Evolutionary conservation across 1,140 invertebrate species (phyloP), one percentile per base, ranked within the genome.

Genomic region (Drosophila orena): DNA sequence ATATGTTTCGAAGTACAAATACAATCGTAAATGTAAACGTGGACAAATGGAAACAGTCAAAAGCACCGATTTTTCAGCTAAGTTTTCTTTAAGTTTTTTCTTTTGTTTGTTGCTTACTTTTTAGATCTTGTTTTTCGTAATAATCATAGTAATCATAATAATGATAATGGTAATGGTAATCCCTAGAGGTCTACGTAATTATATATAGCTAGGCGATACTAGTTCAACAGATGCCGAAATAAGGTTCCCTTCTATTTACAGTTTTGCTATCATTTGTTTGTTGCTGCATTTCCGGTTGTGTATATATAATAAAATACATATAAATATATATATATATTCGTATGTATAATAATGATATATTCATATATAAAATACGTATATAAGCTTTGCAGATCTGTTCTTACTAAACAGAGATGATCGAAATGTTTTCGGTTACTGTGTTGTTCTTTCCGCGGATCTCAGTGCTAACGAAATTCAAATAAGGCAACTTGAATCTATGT

Each of bases 11-110:
- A 70, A 90, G 86, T 90, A 90, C 81, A 86, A 91, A 90, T 90
- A 81, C 79, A 75, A 83, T 81, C 72, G 69, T 90, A 81, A 79
- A 73, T 86, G 71, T 90, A 90, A 90, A 76, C 86, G 77, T 88
- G 86, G 88, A 92, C 91, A 92, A 92, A 92, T 86, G 90, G 91
- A 91, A 90, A 91, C 91, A 90, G 91, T 92, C 88, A 92, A 91
- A 92, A 92, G 91, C 91, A 92, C 91, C 91, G 91, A 92, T 92
- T 91, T 65, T 92, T 92, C 91, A 92, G 91, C 91, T 92, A 90
- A 91, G 78, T 86, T 91, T 65, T 81, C 49, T 22, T 81, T 74
- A 43, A 57, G 55, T 47, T 73, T 60, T 61, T 46, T 61, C 58
- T 37, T 78, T 64, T 46, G 42, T 60, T 55, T 68, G 34, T 79